These are phyloP conservation scores for Phataginus tricuspis DNA, from an alignment of 2,797 vertebrate species.

Conservation along the genomic window DNA sequence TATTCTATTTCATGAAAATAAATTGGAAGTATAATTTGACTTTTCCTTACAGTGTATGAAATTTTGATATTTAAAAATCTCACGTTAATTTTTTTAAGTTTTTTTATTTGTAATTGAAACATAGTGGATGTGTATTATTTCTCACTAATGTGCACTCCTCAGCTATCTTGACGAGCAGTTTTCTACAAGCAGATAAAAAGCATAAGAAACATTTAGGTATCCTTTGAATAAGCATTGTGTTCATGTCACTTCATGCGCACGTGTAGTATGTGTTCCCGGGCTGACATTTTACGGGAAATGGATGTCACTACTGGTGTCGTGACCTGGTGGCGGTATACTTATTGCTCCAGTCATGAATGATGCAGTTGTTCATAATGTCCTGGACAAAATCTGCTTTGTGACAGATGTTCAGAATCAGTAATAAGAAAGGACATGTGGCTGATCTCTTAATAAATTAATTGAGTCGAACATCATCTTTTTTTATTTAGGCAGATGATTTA, in stretches of 20 bases:
- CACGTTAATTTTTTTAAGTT: too few species aligned
- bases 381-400: conserved; percentile 68
- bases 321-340: not conserved
- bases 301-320: not conserved
- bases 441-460: conserved; percentile 52
- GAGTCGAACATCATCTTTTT: not conserved
- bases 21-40: too few species aligned
- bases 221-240: not conserved
- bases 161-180: not conserved
- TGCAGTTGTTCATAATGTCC: conserved; percentile 64
- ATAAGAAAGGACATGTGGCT: conserved; percentile 41
- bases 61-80: too few species aligned
- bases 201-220: not conserved
- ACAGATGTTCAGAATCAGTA: conserved; percentile 70
- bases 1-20: too few species aligned
- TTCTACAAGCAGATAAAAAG: not conserved
- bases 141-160: not conserved
- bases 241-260: accelerated
- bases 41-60: too few species aligned
- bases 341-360: conserved; percentile 22
- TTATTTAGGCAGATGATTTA: not conserved
- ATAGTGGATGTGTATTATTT: too few species aligned
- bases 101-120: too few species aligned
- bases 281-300: not conserved
- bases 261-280: accelerated